Percentiles rank a stretch among this genome's conserved stretches.
phyloP scores from a whole-genome alignment of 2,888 invertebrate genomes.

The Hirtodrosophila cameraria region DNA sequence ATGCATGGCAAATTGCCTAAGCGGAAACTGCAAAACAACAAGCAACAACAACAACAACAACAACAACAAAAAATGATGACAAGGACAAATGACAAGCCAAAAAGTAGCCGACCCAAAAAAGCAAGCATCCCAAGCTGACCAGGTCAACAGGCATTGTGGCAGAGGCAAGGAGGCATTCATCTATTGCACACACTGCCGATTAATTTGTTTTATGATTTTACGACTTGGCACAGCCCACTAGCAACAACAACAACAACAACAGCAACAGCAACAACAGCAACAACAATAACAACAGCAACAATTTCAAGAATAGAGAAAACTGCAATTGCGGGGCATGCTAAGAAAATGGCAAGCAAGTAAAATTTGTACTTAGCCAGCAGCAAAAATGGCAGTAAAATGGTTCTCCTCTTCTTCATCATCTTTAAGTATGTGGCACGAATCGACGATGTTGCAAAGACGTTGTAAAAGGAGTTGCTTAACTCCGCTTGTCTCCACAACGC shows the following conservation, averaged over 20 bases:
- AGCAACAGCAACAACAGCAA: constrained; percentile 33
- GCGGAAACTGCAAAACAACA: constrained; percentile 62
- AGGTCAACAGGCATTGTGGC: constrained; percentile 29
- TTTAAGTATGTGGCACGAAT: constrained; percentile 70
- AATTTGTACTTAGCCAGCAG: constrained; percentile 68
- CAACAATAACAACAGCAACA: constrained; percentile 35
- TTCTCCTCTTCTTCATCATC: constrained; percentile 45
- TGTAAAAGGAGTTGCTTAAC: constrained; percentile 4
- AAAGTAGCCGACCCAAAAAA: not conserved
- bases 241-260: constrained; percentile 24
- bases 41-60: no score
- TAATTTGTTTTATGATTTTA: constrained; percentile 80
- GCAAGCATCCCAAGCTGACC: constrained; percentile 25
- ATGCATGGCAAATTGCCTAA: constrained; percentile 55
- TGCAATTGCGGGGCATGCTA: not conserved
- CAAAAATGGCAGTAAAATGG: constrained; percentile 73
- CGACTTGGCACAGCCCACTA: constrained; percentile 59
- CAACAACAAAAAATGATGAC: constrained; percentile 31
- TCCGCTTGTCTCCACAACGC: constrained; percentile 12
- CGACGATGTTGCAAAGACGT: constrained; percentile 34
- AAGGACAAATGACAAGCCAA: constrained; percentile 53
- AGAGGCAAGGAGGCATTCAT: constrained; percentile 12
- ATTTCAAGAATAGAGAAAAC: constrained; percentile 22
- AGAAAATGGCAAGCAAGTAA: constrained; percentile 43
- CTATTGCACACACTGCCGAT: constrained; percentile 48